A percentile compares a stretch with the other conserved stretches of the same genome.
phyloP scores from a whole-genome alignment of 2,113 vertebrate species.

The Datnioides undecimradiatus region DNA sequence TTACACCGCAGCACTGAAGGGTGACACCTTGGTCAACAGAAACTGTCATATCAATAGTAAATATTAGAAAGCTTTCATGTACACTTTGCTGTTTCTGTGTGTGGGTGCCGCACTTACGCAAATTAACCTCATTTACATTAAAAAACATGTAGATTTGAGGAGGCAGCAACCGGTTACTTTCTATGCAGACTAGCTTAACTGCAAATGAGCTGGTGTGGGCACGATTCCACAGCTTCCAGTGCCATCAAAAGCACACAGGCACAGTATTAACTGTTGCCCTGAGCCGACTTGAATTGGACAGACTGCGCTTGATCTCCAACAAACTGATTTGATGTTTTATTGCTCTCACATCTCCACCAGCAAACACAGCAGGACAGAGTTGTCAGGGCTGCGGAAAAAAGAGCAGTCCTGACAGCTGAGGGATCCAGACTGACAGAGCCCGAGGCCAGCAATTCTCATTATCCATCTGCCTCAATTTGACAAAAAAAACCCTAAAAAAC shows the following conservation, averaged over 20 bases:
- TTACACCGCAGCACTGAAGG: neutral
- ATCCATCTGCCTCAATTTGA: conserved; percentile 37
- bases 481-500: conserved; percentile 1
- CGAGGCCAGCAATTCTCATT: conserved; percentile 29
- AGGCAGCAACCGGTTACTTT: neutral
- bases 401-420: conserved; percentile 15
- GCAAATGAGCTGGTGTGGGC: neutral
- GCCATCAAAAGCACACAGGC: neutral
- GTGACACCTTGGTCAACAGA: neutral
- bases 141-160: neutral
- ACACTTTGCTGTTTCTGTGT: neutral
- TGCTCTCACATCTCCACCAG: conserved; percentile 22
- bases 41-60: neutral
- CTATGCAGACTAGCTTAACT: neutral
- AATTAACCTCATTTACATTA: neutral
- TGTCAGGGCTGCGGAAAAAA: neutral
- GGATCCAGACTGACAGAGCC: conserved; percentile 39
- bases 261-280: neutral
- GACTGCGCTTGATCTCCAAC: conserved; percentile 16
- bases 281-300: neutral
- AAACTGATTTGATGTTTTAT: neutral
- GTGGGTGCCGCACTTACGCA: too few relatives aligned
- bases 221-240: neutral
- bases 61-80: neutral
- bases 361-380: conserved; percentile 21